Percentiles rank a stretch among this genome's conserved stretches.
These are phyloP conservation scores for Amphiprion ocellaris DNA, from an alignment of 2,113 vertebrate species.

Conservation along the genomic window DNA sequence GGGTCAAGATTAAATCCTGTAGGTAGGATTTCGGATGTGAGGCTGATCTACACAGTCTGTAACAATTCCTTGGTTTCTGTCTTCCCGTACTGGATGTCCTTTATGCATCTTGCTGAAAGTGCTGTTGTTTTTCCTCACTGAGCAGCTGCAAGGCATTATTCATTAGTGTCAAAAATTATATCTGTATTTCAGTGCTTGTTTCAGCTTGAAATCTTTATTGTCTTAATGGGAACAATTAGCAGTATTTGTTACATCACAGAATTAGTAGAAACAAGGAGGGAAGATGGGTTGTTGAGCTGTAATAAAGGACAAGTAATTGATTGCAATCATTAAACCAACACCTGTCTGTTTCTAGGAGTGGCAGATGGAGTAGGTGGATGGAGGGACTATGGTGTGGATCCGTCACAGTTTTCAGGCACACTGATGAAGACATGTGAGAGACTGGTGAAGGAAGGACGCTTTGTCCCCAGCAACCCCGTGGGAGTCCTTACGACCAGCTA, in stretches of 20 bases:
- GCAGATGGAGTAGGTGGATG: conserved; percentile 98
- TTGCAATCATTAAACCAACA: not conserved
- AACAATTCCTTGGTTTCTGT: not conserved
- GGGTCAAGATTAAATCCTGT: not conserved
- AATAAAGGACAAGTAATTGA: too few relatives aligned
- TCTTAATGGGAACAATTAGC: not conserved
- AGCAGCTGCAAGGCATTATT: conserved; percentile 29
- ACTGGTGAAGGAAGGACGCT: conserved; percentile 97
- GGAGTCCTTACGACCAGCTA: conserved; percentile 96
- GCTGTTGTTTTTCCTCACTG: conserved; percentile 36
- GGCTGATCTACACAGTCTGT: conserved; percentile 10
- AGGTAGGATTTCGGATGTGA: too few relatives aligned
- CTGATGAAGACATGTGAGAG: conserved; percentile 97
- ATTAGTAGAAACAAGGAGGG: not conserved
- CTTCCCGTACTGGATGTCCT: conserved; percentile 20
- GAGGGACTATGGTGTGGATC: conserved; percentile 98
- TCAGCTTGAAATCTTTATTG: not conserved
- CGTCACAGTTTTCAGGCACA: conserved; percentile 97
- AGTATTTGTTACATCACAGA: not conserved
- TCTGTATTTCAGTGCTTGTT: not conserved
- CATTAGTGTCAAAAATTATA: not conserved
- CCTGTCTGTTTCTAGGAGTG: conserved; percentile 85
- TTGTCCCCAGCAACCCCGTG: conserved; percentile 94
- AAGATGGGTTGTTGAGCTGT: not conserved
- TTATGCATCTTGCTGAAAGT: conserved; percentile 41